phyloP scores from a whole-genome alignment of 2,888 invertebrate species.

The Tortrix viridana region DNA sequence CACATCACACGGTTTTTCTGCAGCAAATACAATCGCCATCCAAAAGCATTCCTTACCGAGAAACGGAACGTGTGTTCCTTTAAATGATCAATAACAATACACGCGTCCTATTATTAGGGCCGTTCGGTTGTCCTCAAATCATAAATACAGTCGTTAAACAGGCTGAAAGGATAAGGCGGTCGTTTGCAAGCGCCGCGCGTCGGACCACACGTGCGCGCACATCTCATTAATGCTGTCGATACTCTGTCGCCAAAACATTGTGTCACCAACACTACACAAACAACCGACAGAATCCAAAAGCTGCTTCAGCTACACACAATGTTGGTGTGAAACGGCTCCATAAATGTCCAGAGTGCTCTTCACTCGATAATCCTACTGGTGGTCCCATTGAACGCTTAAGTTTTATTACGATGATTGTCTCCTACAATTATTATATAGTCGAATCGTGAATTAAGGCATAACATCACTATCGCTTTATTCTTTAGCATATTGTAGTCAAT shows the following conservation, averaged over 20 bases:
- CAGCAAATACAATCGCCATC: not conserved
- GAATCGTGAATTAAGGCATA: too few species aligned
- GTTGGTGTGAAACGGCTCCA: slow-evolving; percentile 29
- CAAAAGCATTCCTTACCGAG: not conserved
- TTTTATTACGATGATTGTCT: slow-evolving; percentile 32
- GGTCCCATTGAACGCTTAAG: slow-evolving; percentile 32
- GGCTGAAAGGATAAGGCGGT: slow-evolving; percentile 59
- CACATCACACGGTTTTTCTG: too few species aligned
- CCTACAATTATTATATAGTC: slow-evolving; percentile 4
- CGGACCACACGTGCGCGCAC: slow-evolving; percentile 79
- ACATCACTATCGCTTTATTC: too few species aligned
- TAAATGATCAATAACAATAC: slow-evolving; percentile 34
- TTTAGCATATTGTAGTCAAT: not conserved
- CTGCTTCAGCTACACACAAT: slow-evolving; percentile 48
- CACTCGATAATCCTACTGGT: slow-evolving; percentile 20
- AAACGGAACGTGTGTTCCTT: slow-evolving; percentile 26
- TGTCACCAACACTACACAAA: slow-evolving; percentile 64
- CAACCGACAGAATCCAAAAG: slow-evolving; percentile 58
- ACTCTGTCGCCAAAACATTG: slow-evolving; percentile 76
- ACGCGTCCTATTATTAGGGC: slow-evolving; percentile 46
- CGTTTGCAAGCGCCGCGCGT: slow-evolving; percentile 65
- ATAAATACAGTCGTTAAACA: slow-evolving; percentile 67
- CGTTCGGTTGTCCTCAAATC: slow-evolving; percentile 72
- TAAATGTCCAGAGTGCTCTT: slow-evolving; percentile 16
- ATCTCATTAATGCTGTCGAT: slow-evolving; percentile 83